These are phyloP conservation scores for Osedax frankpressi DNA, from an alignment of 2,888 invertebrate species.

Conservation along the genomic window DNA sequence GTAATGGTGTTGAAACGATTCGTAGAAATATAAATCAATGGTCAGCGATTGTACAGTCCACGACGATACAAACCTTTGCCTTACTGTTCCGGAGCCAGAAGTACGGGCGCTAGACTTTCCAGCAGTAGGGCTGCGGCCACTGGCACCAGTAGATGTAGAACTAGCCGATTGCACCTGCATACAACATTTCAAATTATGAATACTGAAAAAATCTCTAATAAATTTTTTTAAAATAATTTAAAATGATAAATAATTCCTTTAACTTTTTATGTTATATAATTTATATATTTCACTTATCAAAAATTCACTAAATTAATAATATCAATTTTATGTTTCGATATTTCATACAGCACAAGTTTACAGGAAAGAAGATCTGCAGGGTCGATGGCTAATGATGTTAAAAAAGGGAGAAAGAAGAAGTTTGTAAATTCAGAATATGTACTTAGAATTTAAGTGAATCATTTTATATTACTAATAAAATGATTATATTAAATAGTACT, in stretches of 20 bases:
- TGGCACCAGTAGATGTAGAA: constrained; percentile 62
- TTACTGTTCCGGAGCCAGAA: constrained; percentile 36
- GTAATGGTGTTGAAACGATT: too few species aligned
- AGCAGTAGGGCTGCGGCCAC: constrained; percentile 55
- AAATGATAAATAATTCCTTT: neutral
- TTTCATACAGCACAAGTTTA: too few species aligned
- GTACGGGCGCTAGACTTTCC: constrained; percentile 39
- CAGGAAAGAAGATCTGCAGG: too few species aligned
- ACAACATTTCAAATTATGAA: neutral
- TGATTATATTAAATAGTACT: too few species aligned
- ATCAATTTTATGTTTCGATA: too few species aligned
- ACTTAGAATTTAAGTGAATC: too few species aligned
- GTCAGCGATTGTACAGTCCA: too few species aligned
- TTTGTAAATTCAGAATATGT: too few species aligned
- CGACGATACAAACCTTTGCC: constrained; percentile 34
- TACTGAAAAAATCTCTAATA: neutral
- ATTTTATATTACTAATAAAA: too few species aligned
- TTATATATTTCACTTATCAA: neutral
- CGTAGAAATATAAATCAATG: too few species aligned
- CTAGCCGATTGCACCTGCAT: constrained; percentile 53
- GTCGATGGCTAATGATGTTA: too few species aligned
- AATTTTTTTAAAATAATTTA: neutral
- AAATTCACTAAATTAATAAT: neutral
- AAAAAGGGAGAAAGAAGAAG: too few species aligned
- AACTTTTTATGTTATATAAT: neutral